These are phyloP conservation scores for Phalloptychus januarius DNA, from an alignment of 2,797 vertebrate species.

Conservation along the genomic window DNA sequence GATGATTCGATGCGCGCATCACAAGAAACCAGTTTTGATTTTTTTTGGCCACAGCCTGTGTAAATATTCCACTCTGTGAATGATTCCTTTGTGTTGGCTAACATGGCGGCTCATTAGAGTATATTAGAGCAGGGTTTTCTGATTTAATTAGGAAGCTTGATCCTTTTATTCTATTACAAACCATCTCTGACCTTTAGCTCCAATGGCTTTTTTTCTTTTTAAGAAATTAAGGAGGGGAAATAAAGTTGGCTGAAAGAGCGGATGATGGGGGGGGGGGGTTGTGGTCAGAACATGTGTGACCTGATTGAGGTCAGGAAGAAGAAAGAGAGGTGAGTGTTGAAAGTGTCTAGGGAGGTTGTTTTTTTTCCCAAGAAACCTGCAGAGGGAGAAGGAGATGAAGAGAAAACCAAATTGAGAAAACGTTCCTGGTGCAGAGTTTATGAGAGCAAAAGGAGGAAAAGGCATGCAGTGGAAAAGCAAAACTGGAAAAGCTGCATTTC, in stretches of 20 bases:
- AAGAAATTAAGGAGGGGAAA: constrained; percentile 21
- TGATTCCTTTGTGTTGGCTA: constrained; percentile 41
- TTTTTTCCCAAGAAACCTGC: neutral
- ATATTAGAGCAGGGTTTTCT: constrained; percentile 26
- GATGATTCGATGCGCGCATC: constrained; percentile 50
- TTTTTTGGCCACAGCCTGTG: constrained; percentile 29
- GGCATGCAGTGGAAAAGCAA: constrained; percentile 23
- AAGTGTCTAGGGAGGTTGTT: neutral
- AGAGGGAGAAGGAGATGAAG: neutral
- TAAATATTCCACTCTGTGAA: constrained; percentile 32
- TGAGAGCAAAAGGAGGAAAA: constrained; percentile 43
- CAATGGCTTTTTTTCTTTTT: constrained; percentile 30
- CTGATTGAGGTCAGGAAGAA: neutral
- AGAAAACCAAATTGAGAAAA: neutral
- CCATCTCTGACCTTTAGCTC: constrained; percentile 22
- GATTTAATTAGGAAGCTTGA: constrained; percentile 37
- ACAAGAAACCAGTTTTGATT: constrained; percentile 55
- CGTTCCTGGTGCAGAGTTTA: neutral
- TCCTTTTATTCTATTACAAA: constrained; percentile 47
- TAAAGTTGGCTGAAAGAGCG: constrained; percentile 6
- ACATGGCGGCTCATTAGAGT: constrained; percentile 42
- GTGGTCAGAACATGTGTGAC: constrained; percentile 6
- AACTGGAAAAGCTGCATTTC: constrained; percentile 5
- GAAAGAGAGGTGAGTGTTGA: neutral
- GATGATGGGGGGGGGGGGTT: neutral